phyloP scores from a whole-genome alignment of 2,797 vertebrate species.

The Emys orbicularis region DNA sequence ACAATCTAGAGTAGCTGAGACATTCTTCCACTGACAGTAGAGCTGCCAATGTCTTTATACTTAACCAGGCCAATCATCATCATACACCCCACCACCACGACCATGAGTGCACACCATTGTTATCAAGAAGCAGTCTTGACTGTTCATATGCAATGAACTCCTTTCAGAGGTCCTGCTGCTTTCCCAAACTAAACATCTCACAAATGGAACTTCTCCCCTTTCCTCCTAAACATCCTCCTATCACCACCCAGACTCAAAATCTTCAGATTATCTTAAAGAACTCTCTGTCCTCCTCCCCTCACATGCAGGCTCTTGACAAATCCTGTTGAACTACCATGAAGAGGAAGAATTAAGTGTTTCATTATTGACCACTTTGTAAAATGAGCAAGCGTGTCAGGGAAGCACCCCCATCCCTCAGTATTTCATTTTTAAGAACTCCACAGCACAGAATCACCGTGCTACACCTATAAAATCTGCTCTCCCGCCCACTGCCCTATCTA shows the following conservation, averaged over 20 bases:
- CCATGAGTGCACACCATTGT: background rate
- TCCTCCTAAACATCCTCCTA: background rate
- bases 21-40: background rate
- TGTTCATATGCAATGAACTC: background rate
- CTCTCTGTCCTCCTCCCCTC: background rate
- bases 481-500: background rate
- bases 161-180: background rate
- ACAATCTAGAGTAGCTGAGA: rapidly evolving
- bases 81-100: background rate
- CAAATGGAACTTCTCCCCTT: background rate
- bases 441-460: background rate
- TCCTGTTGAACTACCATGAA: too few relatives aligned
- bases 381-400: background rate
- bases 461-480: background rate
- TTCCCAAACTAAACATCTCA: background rate
- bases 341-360: too few relatives aligned
- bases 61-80: background rate
- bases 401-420: background rate
- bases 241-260: background rate
- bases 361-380: background rate
- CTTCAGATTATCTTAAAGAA: background rate
- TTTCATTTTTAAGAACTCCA: background rate
- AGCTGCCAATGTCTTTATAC: background rate
- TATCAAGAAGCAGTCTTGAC: background rate
- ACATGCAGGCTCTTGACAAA: background rate